Conservation (phyloP, 2,888 invertebrate species). For the Athalia rosae region DNA sequence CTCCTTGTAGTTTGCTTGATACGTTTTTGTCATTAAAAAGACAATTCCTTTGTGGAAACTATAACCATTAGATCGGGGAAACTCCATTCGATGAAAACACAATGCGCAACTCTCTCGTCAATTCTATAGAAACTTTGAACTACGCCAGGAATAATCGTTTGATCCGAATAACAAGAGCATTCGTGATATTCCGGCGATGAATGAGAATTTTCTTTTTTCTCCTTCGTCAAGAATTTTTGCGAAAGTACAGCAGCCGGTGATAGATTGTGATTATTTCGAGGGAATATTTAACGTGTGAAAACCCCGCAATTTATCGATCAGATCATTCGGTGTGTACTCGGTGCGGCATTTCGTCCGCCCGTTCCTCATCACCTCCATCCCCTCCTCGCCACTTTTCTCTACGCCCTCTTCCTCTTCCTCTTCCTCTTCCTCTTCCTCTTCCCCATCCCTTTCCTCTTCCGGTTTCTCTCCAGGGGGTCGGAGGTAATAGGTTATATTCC, state of each 20-base stretch:
- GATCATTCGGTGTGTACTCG: constrained; percentile 20
- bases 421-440: constrained; percentile 13
- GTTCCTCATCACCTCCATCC: background rate
- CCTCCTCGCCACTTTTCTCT: background rate
- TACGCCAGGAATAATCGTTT: background rate
- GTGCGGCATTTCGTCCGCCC: constrained; percentile 22
- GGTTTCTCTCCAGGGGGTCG: constrained; percentile 33
- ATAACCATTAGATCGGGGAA: background rate
- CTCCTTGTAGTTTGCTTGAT: background rate
- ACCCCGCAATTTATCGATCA: constrained; percentile 19
- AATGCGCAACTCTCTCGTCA: background rate
- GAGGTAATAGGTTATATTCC: constrained; percentile 32
- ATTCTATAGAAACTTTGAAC: background rate
- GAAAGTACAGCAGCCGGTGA: too few relatives aligned
- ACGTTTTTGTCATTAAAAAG: constrained; percentile 18
- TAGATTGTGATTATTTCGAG: too few relatives aligned
- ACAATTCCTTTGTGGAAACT: background rate
- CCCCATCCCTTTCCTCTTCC: constrained; percentile 24
- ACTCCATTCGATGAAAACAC: background rate
- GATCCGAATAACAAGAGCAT: background rate
- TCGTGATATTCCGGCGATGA: background rate
- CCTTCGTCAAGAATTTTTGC: too few relatives aligned
- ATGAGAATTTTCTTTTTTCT: too few relatives aligned
- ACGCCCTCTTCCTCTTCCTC: background rate
- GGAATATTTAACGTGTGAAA: too few relatives aligned